These are phyloP conservation scores for Bombylius discolor DNA, from an alignment of 2,888 invertebrate species.

Conservation along the genomic window DNA sequence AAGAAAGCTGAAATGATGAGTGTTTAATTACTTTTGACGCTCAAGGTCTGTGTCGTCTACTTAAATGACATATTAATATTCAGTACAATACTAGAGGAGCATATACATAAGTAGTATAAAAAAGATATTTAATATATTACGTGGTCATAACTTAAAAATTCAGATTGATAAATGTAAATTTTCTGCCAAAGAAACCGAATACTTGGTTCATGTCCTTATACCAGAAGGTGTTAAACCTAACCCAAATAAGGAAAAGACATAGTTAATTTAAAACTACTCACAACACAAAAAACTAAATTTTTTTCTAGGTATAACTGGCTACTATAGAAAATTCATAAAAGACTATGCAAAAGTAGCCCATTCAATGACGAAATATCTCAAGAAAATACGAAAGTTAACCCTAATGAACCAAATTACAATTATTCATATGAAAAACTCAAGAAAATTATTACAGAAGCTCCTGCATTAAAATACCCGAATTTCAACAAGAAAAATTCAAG, in stretches of 20 bases:
- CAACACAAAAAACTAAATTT: slow-evolving; percentile 12
- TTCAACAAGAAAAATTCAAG: slow-evolving; percentile 7
- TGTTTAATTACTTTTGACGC: too few species aligned
- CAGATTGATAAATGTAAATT: slow-evolving; percentile 16
- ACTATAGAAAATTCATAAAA: slow-evolving; percentile 17
- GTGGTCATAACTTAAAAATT: slow-evolving; percentile 2
- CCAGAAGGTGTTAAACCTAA: slow-evolving; percentile 19
- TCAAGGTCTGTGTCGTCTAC: slow-evolving; percentile 13
- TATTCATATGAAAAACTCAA: slow-evolving; percentile 4
- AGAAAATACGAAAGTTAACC: slow-evolving; percentile 6
- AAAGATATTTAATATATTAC: slow-evolving; percentile 13
- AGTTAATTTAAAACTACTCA: slow-evolving; percentile 14
- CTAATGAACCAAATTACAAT: slow-evolving; percentile 7
- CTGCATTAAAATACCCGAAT: slow-evolving; percentile 9
- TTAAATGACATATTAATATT: slow-evolving; percentile 6
- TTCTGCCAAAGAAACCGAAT: slow-evolving; percentile 15
- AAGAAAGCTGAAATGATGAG: too few species aligned
- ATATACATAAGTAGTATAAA: slow-evolving; percentile 14
- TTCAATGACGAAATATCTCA: slow-evolving; percentile 9
- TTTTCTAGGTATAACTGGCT: slow-evolving; percentile 16
- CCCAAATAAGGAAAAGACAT: slow-evolving; percentile 15
- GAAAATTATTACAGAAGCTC: not conserved
- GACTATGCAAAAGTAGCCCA: slow-evolving; percentile 13
- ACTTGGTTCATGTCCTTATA: slow-evolving; percentile 12
- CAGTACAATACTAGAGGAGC: slow-evolving; percentile 17